Percentiles rank a stretch among this genome's conserved stretches.
These are phyloP conservation scores for Proctacanthus coquilletti DNA, from an alignment of 1,140 invertebrate genomes.

Conservation along the genomic window DNA sequence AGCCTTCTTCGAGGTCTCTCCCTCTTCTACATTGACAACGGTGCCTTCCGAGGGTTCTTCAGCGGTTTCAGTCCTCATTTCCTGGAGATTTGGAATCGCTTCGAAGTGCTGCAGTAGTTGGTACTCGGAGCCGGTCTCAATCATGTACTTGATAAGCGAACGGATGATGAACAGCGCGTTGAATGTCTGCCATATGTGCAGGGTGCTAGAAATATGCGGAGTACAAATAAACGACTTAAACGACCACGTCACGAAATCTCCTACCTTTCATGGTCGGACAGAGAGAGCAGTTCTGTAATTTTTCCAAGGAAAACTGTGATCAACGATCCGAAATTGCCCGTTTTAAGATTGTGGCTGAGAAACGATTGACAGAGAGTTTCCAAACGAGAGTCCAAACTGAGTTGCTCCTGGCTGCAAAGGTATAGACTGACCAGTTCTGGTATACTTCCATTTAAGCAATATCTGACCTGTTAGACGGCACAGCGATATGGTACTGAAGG, in stretches of 20 bases:
- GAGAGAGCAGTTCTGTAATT: slow-evolving; percentile 61
- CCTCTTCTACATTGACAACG: slow-evolving; percentile 8
- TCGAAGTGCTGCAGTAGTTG: slow-evolving; percentile 59
- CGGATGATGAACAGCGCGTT: slow-evolving; percentile 87
- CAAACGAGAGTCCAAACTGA: slow-evolving; percentile 62
- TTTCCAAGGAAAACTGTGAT: slow-evolving; percentile 69
- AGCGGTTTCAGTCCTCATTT: slow-evolving; percentile 13
- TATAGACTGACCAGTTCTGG: neutral
- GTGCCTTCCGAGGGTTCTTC: slow-evolving; percentile 10
- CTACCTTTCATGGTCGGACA: slow-evolving; percentile 76
- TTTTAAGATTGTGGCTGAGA: slow-evolving; percentile 61
- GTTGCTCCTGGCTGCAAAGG: slow-evolving; percentile 51
- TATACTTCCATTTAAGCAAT: neutral
- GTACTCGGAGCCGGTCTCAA: slow-evolving; percentile 61
- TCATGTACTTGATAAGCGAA: slow-evolving; percentile 75
- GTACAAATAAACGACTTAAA: slow-evolving; percentile 6
- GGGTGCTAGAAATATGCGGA: slow-evolving; percentile 62
- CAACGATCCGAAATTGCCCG: slow-evolving; percentile 75
- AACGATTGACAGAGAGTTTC: slow-evolving; percentile 57
- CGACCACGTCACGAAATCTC: no score
- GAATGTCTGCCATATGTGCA: slow-evolving; percentile 88
- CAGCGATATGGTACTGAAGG: slow-evolving; percentile 75
- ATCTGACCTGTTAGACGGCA: slow-evolving; percentile 55
- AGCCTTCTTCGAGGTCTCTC: slow-evolving; percentile 9
- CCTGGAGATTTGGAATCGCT: slow-evolving; percentile 29